Evolutionary conservation across 2,888 invertebrate species (phyloP).

Genomic region (Eristalinus sepulchralis): DNA sequence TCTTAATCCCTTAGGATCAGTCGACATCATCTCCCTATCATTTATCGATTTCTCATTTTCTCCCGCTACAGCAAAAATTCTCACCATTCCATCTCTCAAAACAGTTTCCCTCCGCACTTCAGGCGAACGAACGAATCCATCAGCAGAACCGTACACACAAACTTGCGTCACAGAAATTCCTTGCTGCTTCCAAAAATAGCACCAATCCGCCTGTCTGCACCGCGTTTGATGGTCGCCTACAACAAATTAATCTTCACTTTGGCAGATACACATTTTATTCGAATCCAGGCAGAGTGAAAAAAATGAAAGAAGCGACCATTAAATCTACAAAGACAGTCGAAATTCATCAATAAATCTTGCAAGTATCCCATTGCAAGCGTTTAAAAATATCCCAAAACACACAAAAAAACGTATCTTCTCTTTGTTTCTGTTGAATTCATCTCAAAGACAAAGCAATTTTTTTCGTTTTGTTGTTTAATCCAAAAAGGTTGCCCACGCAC

Average conservation of each 20-base stretch:
- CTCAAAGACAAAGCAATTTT: not conserved
- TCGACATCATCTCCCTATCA: no score
- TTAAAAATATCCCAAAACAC: not conserved
- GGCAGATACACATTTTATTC: slow-evolving; percentile 14
- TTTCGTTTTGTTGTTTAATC: slow-evolving; percentile 18
- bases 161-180: slow-evolving; percentile 58
- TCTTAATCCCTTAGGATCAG: no score
- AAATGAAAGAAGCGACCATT: slow-evolving; percentile 20
- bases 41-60: no score
- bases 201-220: not conserved
- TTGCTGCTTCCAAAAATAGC: slow-evolving; percentile 40
- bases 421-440: no score
- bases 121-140: slow-evolving; percentile 36
- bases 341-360: slow-evolving; percentile 60
- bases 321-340: slow-evolving; percentile 52
- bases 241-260: slow-evolving; percentile 52
- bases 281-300: not conserved
- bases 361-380: slow-evolving; percentile 19
- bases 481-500: not conserved
- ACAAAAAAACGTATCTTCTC: slow-evolving; percentile 36
- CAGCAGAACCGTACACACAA: slow-evolving; percentile 8
- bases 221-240: slow-evolving; percentile 13
- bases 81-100: slow-evolving; percentile 26
- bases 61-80: no score
- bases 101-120: not conserved